These are phyloP conservation scores for Salpingus planirostris DNA, from an alignment of 2,888 invertebrate genomes.

Conservation along the genomic window DNA sequence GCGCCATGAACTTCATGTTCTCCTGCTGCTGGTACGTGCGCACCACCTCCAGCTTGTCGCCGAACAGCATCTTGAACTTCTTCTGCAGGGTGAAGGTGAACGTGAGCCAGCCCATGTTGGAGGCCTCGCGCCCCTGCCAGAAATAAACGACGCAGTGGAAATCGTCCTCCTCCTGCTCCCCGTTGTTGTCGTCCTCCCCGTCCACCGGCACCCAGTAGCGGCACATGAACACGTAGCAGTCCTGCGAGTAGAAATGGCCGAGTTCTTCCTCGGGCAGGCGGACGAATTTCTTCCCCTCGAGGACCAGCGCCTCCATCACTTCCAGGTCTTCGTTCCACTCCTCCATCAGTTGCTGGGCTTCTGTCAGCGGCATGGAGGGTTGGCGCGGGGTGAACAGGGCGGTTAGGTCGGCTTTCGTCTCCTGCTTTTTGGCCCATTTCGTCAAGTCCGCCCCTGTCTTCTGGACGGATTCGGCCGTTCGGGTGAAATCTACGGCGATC, in stretches of 20 bases:
- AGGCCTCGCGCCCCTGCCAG: conserved; percentile 96
- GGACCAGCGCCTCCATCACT: conserved; percentile 94
- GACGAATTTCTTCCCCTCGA: conserved; percentile 97
- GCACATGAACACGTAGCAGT: conserved; percentile 97
- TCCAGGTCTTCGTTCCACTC: conserved; percentile 99
- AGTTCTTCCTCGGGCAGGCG: conserved; percentile 90
- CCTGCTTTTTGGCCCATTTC: conserved; percentile 82
- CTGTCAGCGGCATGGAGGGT: conserved; percentile 72
- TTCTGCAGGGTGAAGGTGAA: conserved; percentile 95
- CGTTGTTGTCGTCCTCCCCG: conserved; percentile 18
- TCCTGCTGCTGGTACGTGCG: conserved; percentile 98
- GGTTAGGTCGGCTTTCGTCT: conserved; percentile 88
- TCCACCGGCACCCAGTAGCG: conserved; percentile 49
- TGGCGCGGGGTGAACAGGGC: conserved; percentile 94
- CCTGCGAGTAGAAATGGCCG: conserved; percentile 84
- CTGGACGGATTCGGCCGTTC: conserved; percentile 94
- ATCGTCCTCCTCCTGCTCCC: conserved; percentile 33
- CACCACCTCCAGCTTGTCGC: conserved; percentile 88
- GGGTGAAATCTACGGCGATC: conserved; percentile 96
- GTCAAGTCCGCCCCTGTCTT: conserved; percentile 94
- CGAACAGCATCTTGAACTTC: conserved; percentile 81
- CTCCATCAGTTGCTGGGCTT: conserved; percentile 80
- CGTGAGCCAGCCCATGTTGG: conserved; percentile 99
- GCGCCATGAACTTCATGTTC: conserved; percentile 95
- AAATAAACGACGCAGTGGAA: conserved; percentile 98